Percentiles rank a stretch among this genome's conserved stretches.
These are phyloP conservation scores for Columba livia DNA, from an alignment of 2,113 vertebrate species.

Conservation along the genomic window DNA sequence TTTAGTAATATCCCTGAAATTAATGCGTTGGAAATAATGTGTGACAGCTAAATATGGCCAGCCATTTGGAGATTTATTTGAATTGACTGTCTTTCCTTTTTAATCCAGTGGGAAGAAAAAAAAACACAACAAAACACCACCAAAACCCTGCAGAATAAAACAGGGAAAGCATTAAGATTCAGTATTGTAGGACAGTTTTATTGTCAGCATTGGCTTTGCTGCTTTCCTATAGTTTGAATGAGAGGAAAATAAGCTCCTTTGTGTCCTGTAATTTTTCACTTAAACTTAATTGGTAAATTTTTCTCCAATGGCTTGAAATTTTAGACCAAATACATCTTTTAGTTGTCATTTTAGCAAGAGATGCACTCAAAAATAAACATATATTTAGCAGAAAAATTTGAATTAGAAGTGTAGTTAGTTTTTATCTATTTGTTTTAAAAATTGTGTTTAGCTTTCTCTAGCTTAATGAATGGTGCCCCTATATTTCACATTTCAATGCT, in stretches of 20 bases:
- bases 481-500: not conserved
- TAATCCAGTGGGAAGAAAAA: not conserved
- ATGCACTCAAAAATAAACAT: not conserved
- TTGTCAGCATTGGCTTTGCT: not conserved
- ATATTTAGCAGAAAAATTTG: not conserved
- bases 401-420: not conserved
- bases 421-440: not conserved
- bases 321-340: not conserved
- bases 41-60: not conserved
- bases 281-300: not conserved
- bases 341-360: not conserved
- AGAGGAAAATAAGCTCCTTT: not conserved
- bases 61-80: not conserved
- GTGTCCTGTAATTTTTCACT: not conserved
- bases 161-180: not conserved
- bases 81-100: not conserved
- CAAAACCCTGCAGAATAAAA: not conserved
- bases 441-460: not conserved
- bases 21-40: not conserved
- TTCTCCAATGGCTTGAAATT: not conserved
- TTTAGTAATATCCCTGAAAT: not conserved
- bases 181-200: not conserved
- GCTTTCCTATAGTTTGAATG: not conserved
- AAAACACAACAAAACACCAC: not conserved
- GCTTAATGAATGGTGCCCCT: not conserved